A percentile compares a stretch with the other conserved stretches of the same genome.
Conservation (phyloP, 2,888 invertebrate genomes). For the Melinopterus prodromus region DNA sequence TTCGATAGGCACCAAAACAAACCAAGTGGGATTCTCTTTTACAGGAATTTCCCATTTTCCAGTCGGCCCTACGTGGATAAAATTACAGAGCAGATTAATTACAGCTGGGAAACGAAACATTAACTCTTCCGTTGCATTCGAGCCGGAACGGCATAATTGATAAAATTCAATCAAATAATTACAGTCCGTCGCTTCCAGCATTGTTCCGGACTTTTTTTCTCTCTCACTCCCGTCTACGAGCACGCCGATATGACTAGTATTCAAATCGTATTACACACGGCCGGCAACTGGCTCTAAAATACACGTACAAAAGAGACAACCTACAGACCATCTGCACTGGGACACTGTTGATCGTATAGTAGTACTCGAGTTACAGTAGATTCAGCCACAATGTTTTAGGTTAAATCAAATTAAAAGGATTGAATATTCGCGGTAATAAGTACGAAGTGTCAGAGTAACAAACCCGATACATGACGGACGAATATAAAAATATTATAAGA, state of each 20-base stretch:
- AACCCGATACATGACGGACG: too few species aligned
- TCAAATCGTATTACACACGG: background rate
- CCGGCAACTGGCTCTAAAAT: background rate
- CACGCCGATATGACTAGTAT: background rate
- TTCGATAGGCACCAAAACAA: background rate
- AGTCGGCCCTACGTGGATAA: background rate
- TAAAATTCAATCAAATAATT: constrained; percentile 20
- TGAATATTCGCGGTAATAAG: too few species aligned
- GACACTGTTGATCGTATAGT: background rate
- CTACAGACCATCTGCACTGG: background rate
- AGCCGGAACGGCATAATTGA: constrained; percentile 21
- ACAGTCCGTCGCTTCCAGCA: background rate
- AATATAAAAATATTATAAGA: too few species aligned
- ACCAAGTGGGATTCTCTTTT: background rate
- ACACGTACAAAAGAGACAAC: background rate
- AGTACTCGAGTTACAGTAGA: too few species aligned
- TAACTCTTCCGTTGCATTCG: constrained; percentile 11
- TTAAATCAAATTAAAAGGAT: too few species aligned
- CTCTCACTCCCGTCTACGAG: background rate
- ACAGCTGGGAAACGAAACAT: constrained; percentile 16
- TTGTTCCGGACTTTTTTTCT: background rate
- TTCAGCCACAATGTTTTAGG: too few species aligned
- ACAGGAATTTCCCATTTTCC: constrained; percentile 1
- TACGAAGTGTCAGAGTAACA: too few species aligned
- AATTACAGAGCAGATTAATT: constrained; percentile 23